Percentiles rank a stretch among this genome's conserved stretches.
These are phyloP conservation scores for Hirtodrosophila confusa DNA, from an alignment of 2,888 invertebrate species.

Conservation along the genomic window DNA sequence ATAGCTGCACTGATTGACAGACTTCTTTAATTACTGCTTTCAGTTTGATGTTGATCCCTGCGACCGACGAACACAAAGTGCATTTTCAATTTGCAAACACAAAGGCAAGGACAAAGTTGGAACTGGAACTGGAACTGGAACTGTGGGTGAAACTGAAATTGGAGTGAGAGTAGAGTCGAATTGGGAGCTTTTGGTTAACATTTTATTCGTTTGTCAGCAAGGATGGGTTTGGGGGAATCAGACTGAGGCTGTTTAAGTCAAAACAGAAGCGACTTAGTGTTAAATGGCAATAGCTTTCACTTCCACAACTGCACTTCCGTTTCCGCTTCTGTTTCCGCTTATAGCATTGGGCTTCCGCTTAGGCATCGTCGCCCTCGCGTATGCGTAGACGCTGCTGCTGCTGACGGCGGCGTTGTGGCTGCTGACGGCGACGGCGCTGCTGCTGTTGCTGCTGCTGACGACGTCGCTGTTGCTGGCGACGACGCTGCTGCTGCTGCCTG, in stretches of 20 bases:
- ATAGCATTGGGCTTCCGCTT: not conserved
- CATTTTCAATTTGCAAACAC: conserved; percentile 12
- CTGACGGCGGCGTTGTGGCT: conserved; percentile 33
- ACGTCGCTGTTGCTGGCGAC: conserved; percentile 43
- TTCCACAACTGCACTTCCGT: too few relatives aligned
- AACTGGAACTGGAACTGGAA: too few relatives aligned
- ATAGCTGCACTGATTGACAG: not conserved
- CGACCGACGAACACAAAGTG: conserved; percentile 12
- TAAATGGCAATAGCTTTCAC: not conserved
- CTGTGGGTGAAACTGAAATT: not conserved
- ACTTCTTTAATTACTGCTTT: conserved; percentile 45
- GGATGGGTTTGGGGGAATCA: too few relatives aligned
- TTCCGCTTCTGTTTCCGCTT: too few relatives aligned
- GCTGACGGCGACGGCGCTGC: conserved; percentile 23
- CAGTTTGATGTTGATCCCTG: conserved; percentile 23
- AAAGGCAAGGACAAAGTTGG: conserved; percentile 1
- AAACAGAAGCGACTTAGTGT: not conserved
- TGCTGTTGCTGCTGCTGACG: conserved; percentile 33
- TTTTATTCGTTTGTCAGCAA: conserved; percentile 39
- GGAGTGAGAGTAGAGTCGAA: not conserved
- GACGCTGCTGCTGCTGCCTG: conserved; percentile 46
- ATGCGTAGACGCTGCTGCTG: conserved; percentile 34
- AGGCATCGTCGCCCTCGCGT: conserved; percentile 27
- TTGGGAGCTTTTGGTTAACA: conserved; percentile 20
- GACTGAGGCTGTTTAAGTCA: not conserved